phyloP scores from a whole-genome alignment of 2,888 invertebrate species.

The Leucophora obtusa region DNA sequence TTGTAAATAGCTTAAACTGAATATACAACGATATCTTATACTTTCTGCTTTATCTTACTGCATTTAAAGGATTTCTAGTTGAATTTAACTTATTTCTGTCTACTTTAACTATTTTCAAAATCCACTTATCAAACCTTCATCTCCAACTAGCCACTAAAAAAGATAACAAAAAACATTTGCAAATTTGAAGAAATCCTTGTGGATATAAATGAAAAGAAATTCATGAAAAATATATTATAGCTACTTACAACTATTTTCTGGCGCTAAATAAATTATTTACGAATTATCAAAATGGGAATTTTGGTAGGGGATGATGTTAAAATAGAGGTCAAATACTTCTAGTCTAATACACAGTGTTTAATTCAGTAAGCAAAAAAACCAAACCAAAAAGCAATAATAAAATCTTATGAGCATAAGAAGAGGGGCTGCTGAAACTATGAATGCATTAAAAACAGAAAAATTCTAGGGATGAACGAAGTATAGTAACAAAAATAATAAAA shows the following conservation, averaged over 20 bases:
- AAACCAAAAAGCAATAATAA: background rate
- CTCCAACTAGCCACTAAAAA: background rate
- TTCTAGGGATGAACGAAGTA: background rate
- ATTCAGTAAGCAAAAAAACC: background rate
- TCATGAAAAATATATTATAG: background rate
- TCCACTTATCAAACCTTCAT: background rate
- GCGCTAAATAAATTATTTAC: conserved; percentile 27
- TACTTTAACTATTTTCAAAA: background rate
- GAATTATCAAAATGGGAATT: conserved; percentile 15
- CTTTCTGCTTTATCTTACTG: too few relatives aligned
- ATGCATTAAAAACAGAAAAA: background rate
- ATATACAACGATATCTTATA: too few relatives aligned
- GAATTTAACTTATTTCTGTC: background rate
- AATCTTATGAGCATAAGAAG: background rate
- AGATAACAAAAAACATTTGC: background rate
- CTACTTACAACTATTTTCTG: conserved; percentile 6
- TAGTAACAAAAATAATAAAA: conserved; percentile 5
- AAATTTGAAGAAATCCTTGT: conserved; percentile 14
- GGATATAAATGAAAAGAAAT: conserved; percentile 11
- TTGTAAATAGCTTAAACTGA: too few relatives aligned
- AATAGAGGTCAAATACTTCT: conserved; percentile 20
- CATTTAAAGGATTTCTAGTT: too few relatives aligned
- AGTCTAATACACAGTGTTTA: conserved; percentile 20
- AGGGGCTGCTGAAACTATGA: background rate
- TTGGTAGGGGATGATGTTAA: background rate